Evolutionary conservation across 2,113 vertebrate species (phyloP).

Genomic region (Xyrauchen texanus): DNA sequence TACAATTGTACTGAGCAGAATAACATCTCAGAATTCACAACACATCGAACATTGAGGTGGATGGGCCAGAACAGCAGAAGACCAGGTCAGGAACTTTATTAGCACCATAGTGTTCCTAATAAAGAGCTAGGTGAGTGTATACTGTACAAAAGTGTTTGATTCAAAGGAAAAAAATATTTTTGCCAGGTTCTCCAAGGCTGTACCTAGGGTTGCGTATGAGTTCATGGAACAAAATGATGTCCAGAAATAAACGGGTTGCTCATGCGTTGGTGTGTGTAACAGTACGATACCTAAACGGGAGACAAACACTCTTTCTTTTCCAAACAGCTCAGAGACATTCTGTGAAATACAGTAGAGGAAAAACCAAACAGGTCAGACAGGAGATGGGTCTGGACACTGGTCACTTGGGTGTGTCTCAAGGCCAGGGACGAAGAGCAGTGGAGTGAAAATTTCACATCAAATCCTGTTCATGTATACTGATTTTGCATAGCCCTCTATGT

Average conservation of each 20-base stretch:
- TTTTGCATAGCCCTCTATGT: no score
- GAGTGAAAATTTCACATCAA: not conserved
- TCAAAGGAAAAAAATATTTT: slow-evolving; percentile 29
- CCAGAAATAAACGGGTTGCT: slow-evolving; percentile 79
- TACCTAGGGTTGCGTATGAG: slow-evolving; percentile 70
- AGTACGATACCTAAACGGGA: slow-evolving; percentile 62
- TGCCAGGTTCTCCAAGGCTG: slow-evolving; percentile 66
- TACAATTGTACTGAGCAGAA: no score
- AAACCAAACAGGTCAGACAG: slow-evolving; percentile 15
- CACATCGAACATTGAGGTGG: no score
- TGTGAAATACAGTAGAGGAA: slow-evolving; percentile 11
- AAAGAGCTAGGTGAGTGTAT: no score
- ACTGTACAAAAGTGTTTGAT: not conserved
- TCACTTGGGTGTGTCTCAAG: slow-evolving; percentile 46
- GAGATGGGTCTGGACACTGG: slow-evolving; percentile 32
- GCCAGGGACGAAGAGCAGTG: not conserved
- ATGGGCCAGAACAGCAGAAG: no score
- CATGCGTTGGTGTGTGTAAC: slow-evolving; percentile 72
- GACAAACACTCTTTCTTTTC: slow-evolving; percentile 59
- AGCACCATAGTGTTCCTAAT: no score
- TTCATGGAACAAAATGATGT: slow-evolving; percentile 68
- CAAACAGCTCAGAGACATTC: slow-evolving; percentile 42
- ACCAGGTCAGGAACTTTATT: no score
- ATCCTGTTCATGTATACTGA: no score
- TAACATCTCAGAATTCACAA: no score